Conservation (phyloP, 2,113 vertebrate species). For the Tetraodon nigroviridis region DNA sequence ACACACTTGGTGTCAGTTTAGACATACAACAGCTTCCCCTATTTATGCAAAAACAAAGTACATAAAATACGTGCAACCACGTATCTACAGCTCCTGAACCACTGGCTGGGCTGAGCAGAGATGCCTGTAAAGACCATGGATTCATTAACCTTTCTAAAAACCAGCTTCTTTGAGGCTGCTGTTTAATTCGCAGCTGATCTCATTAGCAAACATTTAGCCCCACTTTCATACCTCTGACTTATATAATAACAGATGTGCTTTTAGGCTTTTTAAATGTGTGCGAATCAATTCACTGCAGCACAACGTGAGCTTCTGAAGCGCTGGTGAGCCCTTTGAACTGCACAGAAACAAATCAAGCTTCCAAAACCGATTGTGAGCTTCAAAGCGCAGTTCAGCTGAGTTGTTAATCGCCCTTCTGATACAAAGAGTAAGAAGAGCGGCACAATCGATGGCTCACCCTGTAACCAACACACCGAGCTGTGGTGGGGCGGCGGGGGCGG, state of each 20-base stretch:
- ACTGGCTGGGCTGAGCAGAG: too few species aligned
- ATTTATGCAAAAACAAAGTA: background rate
- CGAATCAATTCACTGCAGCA: background rate
- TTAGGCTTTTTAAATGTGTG: background rate
- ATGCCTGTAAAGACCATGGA: too few species aligned
- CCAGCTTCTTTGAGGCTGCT: background rate
- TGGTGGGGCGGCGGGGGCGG: too few species aligned
- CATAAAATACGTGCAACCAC: background rate
- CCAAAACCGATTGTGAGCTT: background rate
- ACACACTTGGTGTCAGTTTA: too few species aligned
- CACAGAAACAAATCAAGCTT: too few species aligned
- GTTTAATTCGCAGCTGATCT: background rate
- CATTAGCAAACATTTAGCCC: background rate
- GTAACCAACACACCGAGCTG: slow-evolving; percentile 63
- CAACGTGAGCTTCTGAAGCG: background rate
- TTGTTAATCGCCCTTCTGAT: slow-evolving; percentile 47
- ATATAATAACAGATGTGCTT: too few species aligned
- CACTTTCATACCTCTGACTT: background rate
- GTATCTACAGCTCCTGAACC: too few species aligned
- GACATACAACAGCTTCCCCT: background rate
- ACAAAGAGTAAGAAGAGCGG: slow-evolving; percentile 50
- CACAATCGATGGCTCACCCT: slow-evolving; percentile 65
- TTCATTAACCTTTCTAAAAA: background rate
- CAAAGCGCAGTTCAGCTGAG: slow-evolving; percentile 10
- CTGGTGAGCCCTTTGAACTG: slow-evolving; percentile 3